Base-by-base conservation (phyloP, 2,797 vertebrate species). In the Geotrypetes seraphini region DNA sequence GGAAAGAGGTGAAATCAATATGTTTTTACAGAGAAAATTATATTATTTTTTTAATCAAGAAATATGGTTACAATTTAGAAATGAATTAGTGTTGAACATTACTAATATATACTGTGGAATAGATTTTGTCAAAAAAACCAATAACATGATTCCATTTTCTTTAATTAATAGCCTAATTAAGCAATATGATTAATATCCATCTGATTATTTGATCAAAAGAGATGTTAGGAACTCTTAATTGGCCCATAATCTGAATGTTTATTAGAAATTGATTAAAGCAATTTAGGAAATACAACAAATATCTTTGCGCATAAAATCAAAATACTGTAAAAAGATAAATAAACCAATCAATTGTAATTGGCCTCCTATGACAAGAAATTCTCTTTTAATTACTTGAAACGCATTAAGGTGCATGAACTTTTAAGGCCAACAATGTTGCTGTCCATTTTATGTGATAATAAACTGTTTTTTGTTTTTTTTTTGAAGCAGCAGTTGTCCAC, bases 291-390 rank as follows among this genome's bases (percentile, higher is more conserved):
- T 50, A 40, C 34, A 23, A 50, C 43, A 16, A 4, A 2, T 34
- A 14, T 25, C 5, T 24, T 23, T 5, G 33, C 10, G n/a, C 34
- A 9, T 28, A 17, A 22, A 27, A 22, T 43, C 36, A 34, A 61
- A 54, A 50, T 56, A 21, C n/a, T n/a, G n/a, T n/a, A n/a, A n/a
- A n/a, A 25, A 37, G 53, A 25, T 47, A 13, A 46, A 60, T 29
- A 23, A 25, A 43, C 40, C 15, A 58, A 15, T 55, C 33, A 53
- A 8, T 19, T 43, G 5, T 12, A 44, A n/a, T 33, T 45, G 8
- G 11, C 32, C 15, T n/a, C 28, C 18, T 21, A 6, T 40, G n/a
- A 33, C 18, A 40, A 28, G 39, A 44, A 13, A 9, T 6, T 16
- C 35, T 31, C 8, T 30, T 25, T 62, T 60, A 50, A 40, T 47